Evolutionary conservation across 2,113 vertebrate species (phyloP).

Genomic region (Corvus cornix): DNA sequence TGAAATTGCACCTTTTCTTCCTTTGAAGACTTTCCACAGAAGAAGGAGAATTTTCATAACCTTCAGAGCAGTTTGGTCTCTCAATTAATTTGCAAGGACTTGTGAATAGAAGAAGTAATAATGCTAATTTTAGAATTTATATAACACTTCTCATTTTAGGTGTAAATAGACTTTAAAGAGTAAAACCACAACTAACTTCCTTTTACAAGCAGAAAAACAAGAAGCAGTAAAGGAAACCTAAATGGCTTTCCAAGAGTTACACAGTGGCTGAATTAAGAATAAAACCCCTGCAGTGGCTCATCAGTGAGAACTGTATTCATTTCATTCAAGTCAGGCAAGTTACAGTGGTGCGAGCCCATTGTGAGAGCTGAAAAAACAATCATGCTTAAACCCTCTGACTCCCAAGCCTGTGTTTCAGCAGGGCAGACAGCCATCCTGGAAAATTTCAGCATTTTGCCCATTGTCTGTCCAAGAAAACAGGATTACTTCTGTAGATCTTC

Average conservation of each 20-base stretch:
- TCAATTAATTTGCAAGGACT: neutral
- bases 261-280: neutral
- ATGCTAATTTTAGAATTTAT: neutral
- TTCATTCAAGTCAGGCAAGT: constrained; percentile 32
- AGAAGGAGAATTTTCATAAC: neutral
- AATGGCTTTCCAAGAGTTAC: constrained; percentile 2
- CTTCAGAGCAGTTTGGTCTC: neutral
- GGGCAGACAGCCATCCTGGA: neutral
- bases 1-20: neutral
- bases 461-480: neutral
- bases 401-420: neutral
- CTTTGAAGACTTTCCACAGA: neutral
- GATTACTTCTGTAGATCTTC: neutral
- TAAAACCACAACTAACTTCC: neutral
- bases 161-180: neutral
- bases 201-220: neutral
- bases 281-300: neutral
- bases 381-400: constrained; percentile 5
- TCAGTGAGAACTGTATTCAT: neutral
- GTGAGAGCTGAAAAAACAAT: neutral
- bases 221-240: neutral
- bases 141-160: neutral
- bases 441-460: neutral
- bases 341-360: constrained; percentile 11
- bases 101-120: neutral